A percentile compares a stretch with the other conserved stretches of the same genome.
Evolutionary conservation across 35 echinoderm and acorn worm genomes (phyloP).

Genomic region (Amphiura filiformis): DNA sequence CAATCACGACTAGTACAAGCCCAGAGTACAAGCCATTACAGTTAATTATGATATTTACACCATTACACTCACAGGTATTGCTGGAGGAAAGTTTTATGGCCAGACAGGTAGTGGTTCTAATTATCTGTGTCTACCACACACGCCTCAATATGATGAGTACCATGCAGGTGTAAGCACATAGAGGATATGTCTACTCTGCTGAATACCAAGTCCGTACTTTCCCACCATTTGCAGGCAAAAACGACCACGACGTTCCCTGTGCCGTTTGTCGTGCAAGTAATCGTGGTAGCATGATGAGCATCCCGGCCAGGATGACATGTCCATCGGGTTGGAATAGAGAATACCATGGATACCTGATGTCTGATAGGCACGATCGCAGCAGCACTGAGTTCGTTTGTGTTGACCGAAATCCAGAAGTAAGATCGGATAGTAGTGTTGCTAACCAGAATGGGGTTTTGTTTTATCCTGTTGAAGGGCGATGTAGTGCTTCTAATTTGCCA

Average conservation of each 20-base stretch:
- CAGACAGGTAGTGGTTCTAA: slow-evolving; percentile 29
- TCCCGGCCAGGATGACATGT: slow-evolving; percentile 39
- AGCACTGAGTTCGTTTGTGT: slow-evolving; percentile 35
- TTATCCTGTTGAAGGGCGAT: neutral
- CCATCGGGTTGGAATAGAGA: slow-evolving; percentile 50
- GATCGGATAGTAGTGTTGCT: neutral
- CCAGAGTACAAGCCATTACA: no score
- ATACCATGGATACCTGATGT: slow-evolving; percentile 58
- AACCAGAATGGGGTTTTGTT: slow-evolving; percentile 20
- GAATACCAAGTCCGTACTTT: slow-evolving; percentile 43
- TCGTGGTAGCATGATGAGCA: slow-evolving; percentile 25
- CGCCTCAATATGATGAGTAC: slow-evolving; percentile 14
- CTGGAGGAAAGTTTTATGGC: slow-evolving; percentile 13
- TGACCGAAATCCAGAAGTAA: slow-evolving; percentile 27
- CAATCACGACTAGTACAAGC: no score
- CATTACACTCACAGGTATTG: slow-evolving; percentile 28
- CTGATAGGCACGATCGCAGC: neutral
- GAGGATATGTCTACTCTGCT: slow-evolving; percentile 26
- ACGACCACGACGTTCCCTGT: slow-evolving; percentile 39
- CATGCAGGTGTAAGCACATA: neutral
- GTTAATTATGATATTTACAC: no score
- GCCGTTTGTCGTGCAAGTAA: slow-evolving; percentile 21
- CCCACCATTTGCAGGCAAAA: neutral
- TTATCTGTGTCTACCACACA: slow-evolving; percentile 48
- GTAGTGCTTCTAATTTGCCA: neutral